Evolutionary conservation across 2,113 vertebrate genomes (phyloP), one percentile per base, ranked within the genome.

Genomic region (Grus americana): DNA sequence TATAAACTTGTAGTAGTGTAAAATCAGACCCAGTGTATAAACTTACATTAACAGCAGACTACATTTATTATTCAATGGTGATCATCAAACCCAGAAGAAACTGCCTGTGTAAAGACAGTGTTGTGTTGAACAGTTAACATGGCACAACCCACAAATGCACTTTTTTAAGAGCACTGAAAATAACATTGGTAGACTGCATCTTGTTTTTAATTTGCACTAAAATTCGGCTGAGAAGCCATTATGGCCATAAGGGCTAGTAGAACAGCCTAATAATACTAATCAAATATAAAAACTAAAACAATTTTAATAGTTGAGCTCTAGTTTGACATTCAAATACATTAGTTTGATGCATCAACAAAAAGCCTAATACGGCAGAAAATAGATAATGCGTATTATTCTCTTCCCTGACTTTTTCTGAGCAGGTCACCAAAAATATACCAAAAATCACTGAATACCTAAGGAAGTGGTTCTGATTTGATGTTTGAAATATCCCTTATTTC

Each of bases 21-120:
- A 50, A 90, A 80, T 66, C n/a, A 70, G 23, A 26, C 3, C 32
- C 6, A 30, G 15, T 19, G 3, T 62, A 73, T 70, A n/a, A 80
- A 83, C 2, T 57, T 58, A 10, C 16, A 79, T 70, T 63, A 76
- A 66, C 13, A 46, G 16, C 13, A 62, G 16, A 42, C 88, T 70
- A 42, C 10, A 62, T 66, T 68, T 70, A 67, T 80, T 70, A 38
- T 27, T 36, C 32, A 67, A 18, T 36, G 27, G 86, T 65, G 32
- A 78, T 70, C 27, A 73, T 76, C 23, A 78, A 91, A 49, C 23
- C 15, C 8, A 78, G 55, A 76, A 89, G 24, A 96, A 95, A 88
- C 3, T 24, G 32, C 24, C 44, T 0, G 0, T 65, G 29, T 81
- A 54, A 79, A 83, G 70, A 57, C 11, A 66, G 12, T 0, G 0